Conservation (phyloP, 2,888 invertebrate genomes). For the Dryococelus australis region DNA sequence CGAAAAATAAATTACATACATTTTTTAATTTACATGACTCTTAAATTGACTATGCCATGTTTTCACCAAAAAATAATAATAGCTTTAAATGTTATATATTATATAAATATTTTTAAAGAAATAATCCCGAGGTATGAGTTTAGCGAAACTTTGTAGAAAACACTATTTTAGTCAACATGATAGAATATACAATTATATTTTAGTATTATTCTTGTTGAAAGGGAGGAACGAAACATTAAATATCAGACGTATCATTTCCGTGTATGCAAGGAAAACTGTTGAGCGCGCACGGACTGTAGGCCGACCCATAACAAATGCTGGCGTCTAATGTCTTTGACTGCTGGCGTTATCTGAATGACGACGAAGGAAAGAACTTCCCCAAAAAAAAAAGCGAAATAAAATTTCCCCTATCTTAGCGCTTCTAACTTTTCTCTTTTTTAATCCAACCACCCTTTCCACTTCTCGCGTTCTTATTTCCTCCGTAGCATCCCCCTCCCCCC, state of each 20-base stretch:
- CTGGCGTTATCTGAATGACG: constrained; percentile 26
- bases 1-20: too few species aligned
- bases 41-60: too few species aligned
- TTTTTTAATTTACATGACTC: too few species aligned
- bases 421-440: constrained; percentile 13
- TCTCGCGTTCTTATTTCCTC: constrained; percentile 18
- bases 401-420: constrained; percentile 22
- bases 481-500: not conserved
- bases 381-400: not conserved
- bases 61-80: too few species aligned
- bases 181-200: too few species aligned
- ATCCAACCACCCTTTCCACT: constrained; percentile 23
- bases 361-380: constrained; percentile 21
- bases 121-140: too few species aligned
- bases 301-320: constrained; percentile 19
- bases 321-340: constrained; percentile 31
- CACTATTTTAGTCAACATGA: too few species aligned
- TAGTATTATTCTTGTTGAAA: too few species aligned
- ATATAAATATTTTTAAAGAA: too few species aligned
- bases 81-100: too few species aligned
- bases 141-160: too few species aligned
- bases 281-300: not conserved
- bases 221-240: not conserved
- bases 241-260: not conserved
- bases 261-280: not conserved